Conservation (phyloP, 1,140 invertebrate species). For the Octopus bimaculoides region DNA sequence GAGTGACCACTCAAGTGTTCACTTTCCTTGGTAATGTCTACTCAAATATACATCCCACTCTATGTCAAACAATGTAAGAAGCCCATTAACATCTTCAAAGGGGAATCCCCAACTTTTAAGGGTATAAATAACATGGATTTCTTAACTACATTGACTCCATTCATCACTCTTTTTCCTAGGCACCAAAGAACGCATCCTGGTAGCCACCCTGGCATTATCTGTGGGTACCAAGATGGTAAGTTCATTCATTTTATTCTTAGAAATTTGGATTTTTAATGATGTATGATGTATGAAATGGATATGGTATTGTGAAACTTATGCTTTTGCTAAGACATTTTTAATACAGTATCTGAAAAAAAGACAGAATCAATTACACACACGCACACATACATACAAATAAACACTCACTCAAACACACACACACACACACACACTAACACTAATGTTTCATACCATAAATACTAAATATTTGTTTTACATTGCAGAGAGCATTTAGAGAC, state of each 20-base stretch:
- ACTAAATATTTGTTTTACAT: constrained; percentile 9
- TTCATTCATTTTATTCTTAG: background rate
- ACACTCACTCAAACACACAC: no score
- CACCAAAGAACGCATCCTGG: constrained; percentile 66
- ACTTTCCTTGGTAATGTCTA: no score
- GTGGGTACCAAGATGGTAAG: constrained; percentile 63
- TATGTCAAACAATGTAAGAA: no score
- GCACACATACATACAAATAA: no score
- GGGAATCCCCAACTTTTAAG: no score
- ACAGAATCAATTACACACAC: no score
- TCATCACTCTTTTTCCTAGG: constrained; percentile 30
- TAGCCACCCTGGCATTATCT: constrained; percentile 69
- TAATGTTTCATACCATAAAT: no score
- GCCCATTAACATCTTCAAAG: no score
- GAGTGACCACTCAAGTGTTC: no score
- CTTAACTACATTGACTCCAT: background rate
- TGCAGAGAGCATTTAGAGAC: constrained; percentile 57
- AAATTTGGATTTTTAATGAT: background rate
- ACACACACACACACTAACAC: no score
- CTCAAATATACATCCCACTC: no score
- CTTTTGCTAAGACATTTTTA: background rate
- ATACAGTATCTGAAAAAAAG: background rate
- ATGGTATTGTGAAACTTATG: background rate
- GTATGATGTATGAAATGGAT: background rate
- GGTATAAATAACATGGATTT: no score